Evolutionary conservation across 2,113 vertebrate genomes (phyloP).

Genomic region (Takifugu flavidus): DNA sequence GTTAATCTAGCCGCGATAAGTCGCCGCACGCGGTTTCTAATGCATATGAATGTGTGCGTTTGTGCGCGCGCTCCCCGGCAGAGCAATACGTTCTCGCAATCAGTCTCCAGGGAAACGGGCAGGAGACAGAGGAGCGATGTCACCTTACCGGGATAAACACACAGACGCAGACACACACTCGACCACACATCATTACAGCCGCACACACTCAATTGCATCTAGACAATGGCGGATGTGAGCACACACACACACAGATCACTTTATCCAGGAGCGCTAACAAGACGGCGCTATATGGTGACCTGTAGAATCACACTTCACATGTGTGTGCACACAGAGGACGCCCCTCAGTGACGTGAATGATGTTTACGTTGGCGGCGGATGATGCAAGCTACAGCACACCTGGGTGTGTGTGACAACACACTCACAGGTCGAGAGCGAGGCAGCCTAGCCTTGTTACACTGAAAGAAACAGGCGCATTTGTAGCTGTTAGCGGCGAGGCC

Average conservation of each 20-base stretch:
- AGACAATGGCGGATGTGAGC: conserved; percentile 41
- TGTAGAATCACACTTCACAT: conserved; percentile 19
- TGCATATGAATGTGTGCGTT: conserved; percentile 25
- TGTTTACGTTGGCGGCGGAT: conserved; percentile 18
- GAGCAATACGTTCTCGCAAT: conserved; percentile 50
- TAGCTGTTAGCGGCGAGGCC: conserved; percentile 41
- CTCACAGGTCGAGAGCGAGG: conserved; percentile 15
- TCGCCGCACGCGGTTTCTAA: conserved; percentile 11
- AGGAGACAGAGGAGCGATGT: conserved; percentile 52
- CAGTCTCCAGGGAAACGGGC: conserved; percentile 73
- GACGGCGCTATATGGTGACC: conserved; percentile 18
- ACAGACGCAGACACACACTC: conserved; percentile 41
- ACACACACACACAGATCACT: conserved; percentile 10
- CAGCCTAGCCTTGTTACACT: conserved; percentile 24
- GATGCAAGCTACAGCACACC: conserved; percentile 34
- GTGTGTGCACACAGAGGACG: conserved; percentile 25
- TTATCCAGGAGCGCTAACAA: conserved; percentile 23
- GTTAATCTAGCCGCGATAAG: conserved; percentile 16
- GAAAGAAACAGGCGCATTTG: conserved; percentile 43
- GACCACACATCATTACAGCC: conserved; percentile 58
- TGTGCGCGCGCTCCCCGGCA: conserved; percentile 47
- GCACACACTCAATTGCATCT: conserved; percentile 67
- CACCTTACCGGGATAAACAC: conserved; percentile 52
- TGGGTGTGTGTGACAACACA: conserved; percentile 11
- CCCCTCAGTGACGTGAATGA: conserved; percentile 28